Evolutionary conservation across 2,797 vertebrate species (phyloP).

Genomic region (Rhinella marina): DNA sequence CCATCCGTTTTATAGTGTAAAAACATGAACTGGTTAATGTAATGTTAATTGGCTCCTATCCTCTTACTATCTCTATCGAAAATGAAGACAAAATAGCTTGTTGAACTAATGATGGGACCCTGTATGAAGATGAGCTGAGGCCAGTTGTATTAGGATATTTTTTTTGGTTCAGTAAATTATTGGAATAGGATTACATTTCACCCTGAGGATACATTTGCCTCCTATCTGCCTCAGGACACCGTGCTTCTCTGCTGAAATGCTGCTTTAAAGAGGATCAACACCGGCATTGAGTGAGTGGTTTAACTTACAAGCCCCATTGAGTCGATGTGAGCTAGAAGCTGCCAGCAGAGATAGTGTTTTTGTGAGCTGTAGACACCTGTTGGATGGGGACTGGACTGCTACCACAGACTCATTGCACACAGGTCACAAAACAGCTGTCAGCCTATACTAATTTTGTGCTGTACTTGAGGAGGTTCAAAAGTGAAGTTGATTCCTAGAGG

Average conservation of each 20-base stretch:
- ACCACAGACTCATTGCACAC: conserved; percentile 52
- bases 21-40: too few species aligned
- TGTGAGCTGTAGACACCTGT: conserved; percentile 56
- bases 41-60: too few species aligned
- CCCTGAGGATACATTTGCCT: conserved; percentile 2
- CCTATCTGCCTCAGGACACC: conserved; percentile 1
- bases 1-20: too few species aligned
- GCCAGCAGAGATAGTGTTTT: conserved; percentile 54
- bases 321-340: conserved; percentile 10
- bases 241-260: conserved; percentile 36
- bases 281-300: conserved; percentile 44
- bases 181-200: not conserved
- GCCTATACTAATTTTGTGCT: conserved; percentile 52
- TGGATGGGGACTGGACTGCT: conserved; percentile 42
- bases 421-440: conserved; percentile 58
- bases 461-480: conserved; percentile 44
- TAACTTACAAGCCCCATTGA: conserved; percentile 36
- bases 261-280: conserved; percentile 40
- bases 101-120: not conserved
- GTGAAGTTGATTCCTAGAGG: conserved; percentile 53
- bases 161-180: not conserved
- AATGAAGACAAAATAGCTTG: not conserved
- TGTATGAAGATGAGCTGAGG: not conserved
- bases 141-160: not conserved
- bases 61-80: not conserved